A percentile compares a stretch with the other conserved stretches of the same genome.
Evolutionary conservation across 2,113 vertebrate species (phyloP).

Genomic region (Indri indri): DNA sequence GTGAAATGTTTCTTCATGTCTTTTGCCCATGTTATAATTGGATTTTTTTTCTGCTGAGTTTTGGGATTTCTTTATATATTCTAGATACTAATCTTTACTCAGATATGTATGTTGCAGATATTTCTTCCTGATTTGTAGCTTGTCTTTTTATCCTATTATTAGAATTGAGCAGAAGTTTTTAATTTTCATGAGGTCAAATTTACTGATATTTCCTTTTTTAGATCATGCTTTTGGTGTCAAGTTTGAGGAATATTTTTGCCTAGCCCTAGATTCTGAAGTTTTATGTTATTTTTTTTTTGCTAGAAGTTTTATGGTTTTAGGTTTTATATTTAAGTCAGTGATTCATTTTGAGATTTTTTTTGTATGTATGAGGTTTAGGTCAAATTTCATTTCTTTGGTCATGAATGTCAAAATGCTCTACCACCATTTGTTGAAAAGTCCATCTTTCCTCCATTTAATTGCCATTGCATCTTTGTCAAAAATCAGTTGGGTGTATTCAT

Average conservation of each 20-base stretch:
- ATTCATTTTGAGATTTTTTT: neutral
- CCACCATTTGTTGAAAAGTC: too few species aligned
- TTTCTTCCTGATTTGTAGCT: neutral
- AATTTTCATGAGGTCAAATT: neutral
- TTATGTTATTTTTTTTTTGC: neutral
- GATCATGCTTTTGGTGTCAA: neutral
- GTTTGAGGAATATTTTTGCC: neutral
- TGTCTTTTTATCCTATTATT: neutral
- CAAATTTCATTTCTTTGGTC: too few species aligned
- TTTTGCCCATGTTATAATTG: neutral
- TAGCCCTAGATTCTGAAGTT: neutral
- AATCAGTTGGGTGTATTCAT: too few species aligned
- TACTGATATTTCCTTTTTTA: neutral
- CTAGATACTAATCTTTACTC: neutral
- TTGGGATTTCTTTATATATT: neutral
- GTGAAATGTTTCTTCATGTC: neutral
- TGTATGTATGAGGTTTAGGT: too few species aligned
- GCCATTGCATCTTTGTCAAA: too few species aligned
- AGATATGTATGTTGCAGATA: neutral
- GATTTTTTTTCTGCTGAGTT: neutral
- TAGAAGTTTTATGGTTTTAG: neutral
- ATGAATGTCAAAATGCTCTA: too few species aligned
- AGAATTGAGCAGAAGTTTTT: neutral
- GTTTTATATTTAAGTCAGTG: neutral
- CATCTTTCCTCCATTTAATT: too few species aligned